These are phyloP conservation scores for Trypoxylon attenuatum DNA, from an alignment of 2,888 invertebrate species.

Conservation along the genomic window DNA sequence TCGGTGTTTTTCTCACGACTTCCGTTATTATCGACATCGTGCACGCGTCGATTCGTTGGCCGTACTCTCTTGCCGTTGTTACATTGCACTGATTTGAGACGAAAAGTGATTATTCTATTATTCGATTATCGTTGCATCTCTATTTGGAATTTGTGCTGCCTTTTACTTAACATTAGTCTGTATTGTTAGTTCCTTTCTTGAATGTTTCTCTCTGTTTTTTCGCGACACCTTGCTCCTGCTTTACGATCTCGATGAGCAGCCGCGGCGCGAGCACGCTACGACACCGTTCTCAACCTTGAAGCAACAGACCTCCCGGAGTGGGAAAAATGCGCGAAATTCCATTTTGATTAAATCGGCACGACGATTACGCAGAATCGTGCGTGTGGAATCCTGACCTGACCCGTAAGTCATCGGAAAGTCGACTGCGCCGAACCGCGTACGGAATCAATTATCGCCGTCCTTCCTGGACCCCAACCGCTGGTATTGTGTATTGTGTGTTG, in stretches of 20 bases:
- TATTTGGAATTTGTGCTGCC: constrained; percentile 27
- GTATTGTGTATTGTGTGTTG: too few relatives aligned
- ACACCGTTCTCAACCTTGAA: background rate
- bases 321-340: background rate
- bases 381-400: too few relatives aligned
- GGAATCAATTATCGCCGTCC: too few relatives aligned
- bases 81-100: constrained; percentile 62
- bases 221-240: constrained; percentile 12
- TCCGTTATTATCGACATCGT: constrained; percentile 45
- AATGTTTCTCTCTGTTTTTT: constrained; percentile 17
- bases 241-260: constrained; percentile 5
- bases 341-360: too few relatives aligned
- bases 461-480: too few relatives aligned
- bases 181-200: constrained; percentile 22
- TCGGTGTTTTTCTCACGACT: constrained; percentile 3
- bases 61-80: too few relatives aligned
- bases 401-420: too few relatives aligned
- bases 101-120: constrained; percentile 61
- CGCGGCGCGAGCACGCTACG: constrained; percentile 3
- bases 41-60: constrained; percentile 65
- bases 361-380: too few relatives aligned
- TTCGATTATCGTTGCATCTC: constrained; percentile 48
- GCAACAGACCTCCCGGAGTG: constrained; percentile 3
- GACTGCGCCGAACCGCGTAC: too few relatives aligned
- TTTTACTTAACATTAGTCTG: too few relatives aligned